Evolutionary conservation across 2,113 vertebrate genomes (phyloP), one percentile per base, ranked within the genome.

Genomic region (Dipodomys merriami): DNA sequence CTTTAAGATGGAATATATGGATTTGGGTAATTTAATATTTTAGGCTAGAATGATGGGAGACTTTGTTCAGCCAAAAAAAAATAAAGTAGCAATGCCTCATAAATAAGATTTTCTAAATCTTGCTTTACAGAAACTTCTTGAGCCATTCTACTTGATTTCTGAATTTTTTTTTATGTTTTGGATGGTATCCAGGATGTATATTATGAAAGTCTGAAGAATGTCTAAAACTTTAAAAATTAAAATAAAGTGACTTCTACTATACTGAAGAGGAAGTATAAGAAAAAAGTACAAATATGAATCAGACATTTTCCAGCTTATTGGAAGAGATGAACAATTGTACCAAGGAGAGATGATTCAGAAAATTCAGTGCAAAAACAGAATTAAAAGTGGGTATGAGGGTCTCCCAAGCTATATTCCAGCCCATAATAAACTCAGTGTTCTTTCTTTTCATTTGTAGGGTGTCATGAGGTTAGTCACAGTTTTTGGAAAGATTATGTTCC

Each of bases 81-180:
- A 83, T 53, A 85, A 88, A 95, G 91, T 93, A 76, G 78, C 94
- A 71, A 95, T 88, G 64, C 30, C 18, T 80, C 23, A 65, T 62
- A 93, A 73, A 81, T 78, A 78, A 88, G 44, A 65, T 82, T 96
- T 91, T 88, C 67, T 79, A 82, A 90, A 30, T 77, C 49, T 94
- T 91, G 18, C 53, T 35, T 84, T 73, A 57, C 73, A 91, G 74
- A 94, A 81, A 81, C n/a, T 72, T 9, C 44, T 74, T 78, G 44
- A 93, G 18, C 1, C 46, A 83, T 91, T 93, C 15, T 78, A 80
- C n/a, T 57, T 94, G 68, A 91, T 83, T 88, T 89, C 33, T 93
- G 71, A 95, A 85, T 89, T 68, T 84, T 49, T 49, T 39, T 69
- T 67, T 2, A 83, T 23, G 83, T 84, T 53, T 60, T 87, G 33